phyloP scores from a whole-genome alignment of 2,113 vertebrate species.

The Microtus ochrogaster region DNA sequence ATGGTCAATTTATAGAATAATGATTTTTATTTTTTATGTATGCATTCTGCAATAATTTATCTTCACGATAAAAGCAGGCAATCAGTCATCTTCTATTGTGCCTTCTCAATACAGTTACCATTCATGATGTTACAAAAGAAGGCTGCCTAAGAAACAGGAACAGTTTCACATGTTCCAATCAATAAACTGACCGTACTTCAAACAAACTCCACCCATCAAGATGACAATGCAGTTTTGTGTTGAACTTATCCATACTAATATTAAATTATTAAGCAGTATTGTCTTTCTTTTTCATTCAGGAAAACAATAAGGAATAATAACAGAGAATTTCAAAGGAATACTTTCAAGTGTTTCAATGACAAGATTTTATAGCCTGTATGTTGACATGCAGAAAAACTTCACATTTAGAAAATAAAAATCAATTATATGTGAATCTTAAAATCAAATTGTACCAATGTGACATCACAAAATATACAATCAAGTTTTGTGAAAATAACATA shows the following conservation, averaged over 20 bases:
- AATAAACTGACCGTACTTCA: constrained; percentile 82
- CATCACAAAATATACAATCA: background rate
- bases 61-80: constrained; percentile 86
- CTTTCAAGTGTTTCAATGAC: constrained; percentile 56
- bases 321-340: constrained; percentile 2
- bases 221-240: constrained; percentile 80
- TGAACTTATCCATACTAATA: constrained; percentile 79
- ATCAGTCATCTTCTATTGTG: constrained; percentile 86
- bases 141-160: constrained; percentile 79
- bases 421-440: constrained; percentile 11
- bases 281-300: constrained; percentile 61
- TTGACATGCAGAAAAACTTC: background rate
- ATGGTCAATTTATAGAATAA: constrained; percentile 83
- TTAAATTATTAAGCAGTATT: constrained; percentile 66
- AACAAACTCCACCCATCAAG: constrained; percentile 78
- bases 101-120: constrained; percentile 83
- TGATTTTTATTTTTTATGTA: constrained; percentile 79
- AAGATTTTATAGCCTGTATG: constrained; percentile 51
- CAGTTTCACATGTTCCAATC: constrained; percentile 79
- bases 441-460: background rate
- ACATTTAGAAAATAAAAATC: background rate
- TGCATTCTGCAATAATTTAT: constrained; percentile 83
- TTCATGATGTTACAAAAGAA: constrained; percentile 84
- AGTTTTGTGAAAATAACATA: background rate
- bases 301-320: constrained; percentile 54